Evolutionary conservation across 1,140 invertebrate genomes (phyloP).

Genomic region (Stegodyphus dumicola): DNA sequence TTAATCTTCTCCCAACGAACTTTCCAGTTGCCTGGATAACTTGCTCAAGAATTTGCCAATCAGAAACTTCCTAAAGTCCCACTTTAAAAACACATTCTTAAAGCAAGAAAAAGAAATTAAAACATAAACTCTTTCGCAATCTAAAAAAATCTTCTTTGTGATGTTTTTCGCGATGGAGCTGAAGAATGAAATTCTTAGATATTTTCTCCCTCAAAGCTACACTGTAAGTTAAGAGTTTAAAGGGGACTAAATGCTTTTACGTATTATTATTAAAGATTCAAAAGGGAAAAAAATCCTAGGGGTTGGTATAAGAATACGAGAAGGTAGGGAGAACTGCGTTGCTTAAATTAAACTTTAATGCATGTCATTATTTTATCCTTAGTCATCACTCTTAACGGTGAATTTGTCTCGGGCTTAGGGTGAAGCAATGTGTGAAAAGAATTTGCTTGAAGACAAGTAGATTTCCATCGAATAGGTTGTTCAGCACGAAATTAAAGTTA

Average conservation of each 20-base stretch:
- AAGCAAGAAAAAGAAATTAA: slow-evolving; percentile 54
- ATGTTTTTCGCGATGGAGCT: slow-evolving; percentile 8
- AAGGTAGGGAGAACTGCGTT: neutral
- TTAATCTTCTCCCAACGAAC: slow-evolving; percentile 59
- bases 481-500: slow-evolving; percentile 31
- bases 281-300: neutral
- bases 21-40: slow-evolving; percentile 56
- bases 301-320: neutral
- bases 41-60: slow-evolving; percentile 60
- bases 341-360: slow-evolving; percentile 60
- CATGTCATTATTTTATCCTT: slow-evolving; percentile 54
- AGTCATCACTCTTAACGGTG: slow-evolving; percentile 58
- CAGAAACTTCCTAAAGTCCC: slow-evolving; percentile 48
- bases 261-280: slow-evolving; percentile 32
- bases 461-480: slow-evolving; percentile 27
- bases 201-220: slow-evolving; percentile 22
- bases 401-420: slow-evolving; percentile 20
- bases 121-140: neutral
- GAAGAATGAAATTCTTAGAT: slow-evolving; percentile 14
- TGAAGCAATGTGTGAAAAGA: slow-evolving; percentile 28
- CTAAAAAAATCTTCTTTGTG: slow-evolving; percentile 21
- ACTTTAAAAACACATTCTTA: slow-evolving; percentile 60
- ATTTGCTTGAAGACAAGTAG: slow-evolving; percentile 20
- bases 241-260: slow-evolving; percentile 34
- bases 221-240: neutral